phyloP scores from a whole-genome alignment of 2,797 vertebrate genomes.

The Sebastes cheni region DNA sequence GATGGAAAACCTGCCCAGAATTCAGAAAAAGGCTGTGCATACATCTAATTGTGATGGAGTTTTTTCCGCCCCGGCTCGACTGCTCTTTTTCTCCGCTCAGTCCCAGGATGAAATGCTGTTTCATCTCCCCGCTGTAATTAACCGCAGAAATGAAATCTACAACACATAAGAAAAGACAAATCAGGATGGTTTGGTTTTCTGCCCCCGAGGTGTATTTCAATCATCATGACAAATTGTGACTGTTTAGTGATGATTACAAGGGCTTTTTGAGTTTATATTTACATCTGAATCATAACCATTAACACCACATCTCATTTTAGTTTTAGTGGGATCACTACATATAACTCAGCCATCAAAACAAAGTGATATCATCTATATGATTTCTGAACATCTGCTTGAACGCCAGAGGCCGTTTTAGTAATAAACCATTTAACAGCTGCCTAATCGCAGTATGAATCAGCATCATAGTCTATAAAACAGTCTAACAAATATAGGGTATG shows the following conservation, averaged over 20 bases:
- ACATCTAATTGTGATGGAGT: constrained; percentile 74
- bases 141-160: constrained; percentile 43
- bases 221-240: constrained; percentile 27
- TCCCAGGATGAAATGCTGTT: constrained; percentile 54
- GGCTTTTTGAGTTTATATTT: constrained; percentile 17
- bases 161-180: constrained; percentile 22
- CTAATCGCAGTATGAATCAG: constrained; percentile 58
- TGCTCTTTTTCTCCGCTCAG: constrained; percentile 42
- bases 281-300: constrained; percentile 25
- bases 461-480: constrained; percentile 41
- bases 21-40: constrained; percentile 76
- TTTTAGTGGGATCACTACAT: constrained; percentile 18
- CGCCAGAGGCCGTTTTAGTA: constrained; percentile 47
- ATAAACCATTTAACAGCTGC: constrained; percentile 67
- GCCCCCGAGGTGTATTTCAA: constrained; percentile 9
- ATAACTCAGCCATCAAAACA: constrained; percentile 38
- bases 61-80: constrained; percentile 50
- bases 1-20: constrained; percentile 79
- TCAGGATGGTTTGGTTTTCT: constrained; percentile 11
- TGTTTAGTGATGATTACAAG: constrained; percentile 23
- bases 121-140: constrained; percentile 64
- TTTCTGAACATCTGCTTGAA: constrained; percentile 67
- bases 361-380: constrained; percentile 55
- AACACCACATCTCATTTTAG: constrained; percentile 26
- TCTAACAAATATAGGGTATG: constrained; percentile 11